Conservation (phyloP, 2,113 vertebrate genomes). For the Scytalopus superciliaris region DNA sequence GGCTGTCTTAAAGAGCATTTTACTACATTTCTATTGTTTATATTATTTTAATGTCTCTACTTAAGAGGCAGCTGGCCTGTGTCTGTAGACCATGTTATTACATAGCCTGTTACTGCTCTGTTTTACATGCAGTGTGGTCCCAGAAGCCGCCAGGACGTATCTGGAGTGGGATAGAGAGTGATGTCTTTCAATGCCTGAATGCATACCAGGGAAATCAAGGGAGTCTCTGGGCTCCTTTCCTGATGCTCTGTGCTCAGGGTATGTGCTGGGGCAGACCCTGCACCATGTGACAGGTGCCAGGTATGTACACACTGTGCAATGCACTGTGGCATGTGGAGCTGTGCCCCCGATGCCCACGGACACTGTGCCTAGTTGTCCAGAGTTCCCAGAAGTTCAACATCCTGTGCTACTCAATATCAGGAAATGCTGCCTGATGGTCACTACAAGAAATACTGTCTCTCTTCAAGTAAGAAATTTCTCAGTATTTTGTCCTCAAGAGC, state of each 20-base stretch:
- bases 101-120: not conserved
- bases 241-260: not conserved
- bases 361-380: not conserved
- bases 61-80: not conserved
- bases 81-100: not conserved
- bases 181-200: not conserved
- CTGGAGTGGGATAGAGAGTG: not conserved
- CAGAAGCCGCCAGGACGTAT: not conserved
- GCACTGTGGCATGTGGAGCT: fast-evolving
- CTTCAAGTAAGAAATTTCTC: not conserved
- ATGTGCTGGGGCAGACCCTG: fast-evolving
- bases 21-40: not conserved
- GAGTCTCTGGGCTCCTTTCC: not conserved
- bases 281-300: fast-evolving
- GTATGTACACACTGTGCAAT: fast-evolving
- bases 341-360: not conserved
- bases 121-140: not conserved
- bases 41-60: not conserved
- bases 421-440: not conserved
- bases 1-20: not conserved
- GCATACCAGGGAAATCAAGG: not conserved
- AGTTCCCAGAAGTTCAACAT: not conserved
- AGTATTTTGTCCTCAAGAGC: not conserved
- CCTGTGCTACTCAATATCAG: not conserved
- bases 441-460: not conserved